A percentile compares a stretch with the other conserved stretches of the same genome.
Evolutionary conservation across 2,888 invertebrate species (phyloP).

Genomic region (Venusia cambrica): DNA sequence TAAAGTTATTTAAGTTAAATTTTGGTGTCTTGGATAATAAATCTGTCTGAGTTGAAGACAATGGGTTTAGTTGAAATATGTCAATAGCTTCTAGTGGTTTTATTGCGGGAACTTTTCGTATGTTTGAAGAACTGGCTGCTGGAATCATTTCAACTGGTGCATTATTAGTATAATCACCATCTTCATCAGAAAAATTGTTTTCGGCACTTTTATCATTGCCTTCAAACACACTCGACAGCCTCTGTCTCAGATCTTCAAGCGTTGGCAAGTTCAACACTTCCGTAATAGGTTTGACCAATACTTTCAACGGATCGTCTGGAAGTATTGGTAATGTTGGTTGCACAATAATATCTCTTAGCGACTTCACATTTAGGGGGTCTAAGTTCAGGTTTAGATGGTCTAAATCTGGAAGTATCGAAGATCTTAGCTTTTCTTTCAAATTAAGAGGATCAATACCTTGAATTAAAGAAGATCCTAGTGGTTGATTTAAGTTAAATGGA

Average conservation of each 20-base stretch:
- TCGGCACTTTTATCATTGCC: slow-evolving; percentile 26
- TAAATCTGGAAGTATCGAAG: slow-evolving; percentile 7
- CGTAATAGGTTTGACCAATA: slow-evolving; percentile 22
- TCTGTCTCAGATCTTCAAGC: slow-evolving; percentile 39
- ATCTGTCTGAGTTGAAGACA: slow-evolving; percentile 20
- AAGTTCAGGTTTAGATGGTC: slow-evolving; percentile 20
- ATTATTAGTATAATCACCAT: slow-evolving; percentile 21
- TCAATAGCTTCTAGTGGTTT: slow-evolving; percentile 41
- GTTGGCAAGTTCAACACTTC: slow-evolving; percentile 33
- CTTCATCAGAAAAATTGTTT: slow-evolving; percentile 25
- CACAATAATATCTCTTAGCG: slow-evolving; percentile 11
- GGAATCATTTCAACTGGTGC: slow-evolving; percentile 35
- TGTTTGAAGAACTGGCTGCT: slow-evolving; percentile 36
- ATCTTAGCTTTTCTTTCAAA: slow-evolving; percentile 6
- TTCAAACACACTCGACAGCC: slow-evolving; percentile 39
- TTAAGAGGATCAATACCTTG: slow-evolving; percentile 4
- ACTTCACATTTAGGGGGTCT: slow-evolving; percentile 12
- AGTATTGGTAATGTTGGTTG: slow-evolving; percentile 7
- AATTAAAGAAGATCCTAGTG: slow-evolving; percentile 11
- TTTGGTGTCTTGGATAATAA: slow-evolving; percentile 31
- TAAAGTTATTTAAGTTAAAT: slow-evolving; percentile 44
- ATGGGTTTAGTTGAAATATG: slow-evolving; percentile 41
- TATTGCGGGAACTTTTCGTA: slow-evolving; percentile 31
- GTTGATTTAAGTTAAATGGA: slow-evolving; percentile 20
- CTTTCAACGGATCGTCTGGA: slow-evolving; percentile 18